These are phyloP conservation scores for Lophius americanus DNA, from an alignment of 2,797 vertebrate genomes.

Conservation along the genomic window DNA sequence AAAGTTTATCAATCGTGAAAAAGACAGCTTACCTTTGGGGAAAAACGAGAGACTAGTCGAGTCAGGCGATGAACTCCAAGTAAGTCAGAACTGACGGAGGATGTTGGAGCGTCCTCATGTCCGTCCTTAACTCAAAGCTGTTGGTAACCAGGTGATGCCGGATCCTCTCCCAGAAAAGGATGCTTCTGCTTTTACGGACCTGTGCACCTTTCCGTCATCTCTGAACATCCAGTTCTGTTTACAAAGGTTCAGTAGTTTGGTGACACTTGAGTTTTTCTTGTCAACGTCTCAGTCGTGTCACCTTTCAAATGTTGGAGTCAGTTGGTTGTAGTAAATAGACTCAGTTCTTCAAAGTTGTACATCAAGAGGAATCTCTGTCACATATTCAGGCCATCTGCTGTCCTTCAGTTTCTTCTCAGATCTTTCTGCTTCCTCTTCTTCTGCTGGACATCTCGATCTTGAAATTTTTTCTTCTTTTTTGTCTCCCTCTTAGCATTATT, in stretches of 20 bases:
- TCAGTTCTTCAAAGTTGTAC: conserved; percentile 19
- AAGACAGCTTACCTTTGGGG: conserved; percentile 41
- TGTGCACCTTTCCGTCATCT: conserved; percentile 8
- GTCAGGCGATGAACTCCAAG: background rate
- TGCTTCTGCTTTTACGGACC: conserved; percentile 26
- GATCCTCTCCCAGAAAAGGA: conserved; percentile 5
- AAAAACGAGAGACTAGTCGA: background rate
- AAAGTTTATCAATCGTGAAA: background rate
- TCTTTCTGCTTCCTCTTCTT: conserved; percentile 9
- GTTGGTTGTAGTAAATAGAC: conserved; percentile 16
- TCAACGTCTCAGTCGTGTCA: conserved; percentile 8
- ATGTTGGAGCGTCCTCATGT: conserved; percentile 26
- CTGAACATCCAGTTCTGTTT: conserved; percentile 16
- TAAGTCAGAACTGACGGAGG: conserved; percentile 13
- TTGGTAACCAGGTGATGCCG: conserved; percentile 17
- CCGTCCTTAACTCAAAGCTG: background rate
- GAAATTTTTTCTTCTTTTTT: conserved; percentile 24
- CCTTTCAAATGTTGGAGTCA: conserved; percentile 22
- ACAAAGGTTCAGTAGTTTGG: conserved; percentile 10
- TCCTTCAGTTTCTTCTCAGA: conserved; percentile 19
- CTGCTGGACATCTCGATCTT: conserved; percentile 24
- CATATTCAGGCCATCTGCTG: conserved; percentile 12
- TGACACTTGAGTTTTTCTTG: conserved; percentile 3
- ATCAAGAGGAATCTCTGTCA: conserved; percentile 14
- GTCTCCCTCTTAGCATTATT: conserved; percentile 33